A percentile compares a stretch with the other conserved stretches of the same genome.
These are phyloP conservation scores for Pogona vitticeps DNA, from an alignment of 2,113 vertebrate genomes.

Conservation along the genomic window DNA sequence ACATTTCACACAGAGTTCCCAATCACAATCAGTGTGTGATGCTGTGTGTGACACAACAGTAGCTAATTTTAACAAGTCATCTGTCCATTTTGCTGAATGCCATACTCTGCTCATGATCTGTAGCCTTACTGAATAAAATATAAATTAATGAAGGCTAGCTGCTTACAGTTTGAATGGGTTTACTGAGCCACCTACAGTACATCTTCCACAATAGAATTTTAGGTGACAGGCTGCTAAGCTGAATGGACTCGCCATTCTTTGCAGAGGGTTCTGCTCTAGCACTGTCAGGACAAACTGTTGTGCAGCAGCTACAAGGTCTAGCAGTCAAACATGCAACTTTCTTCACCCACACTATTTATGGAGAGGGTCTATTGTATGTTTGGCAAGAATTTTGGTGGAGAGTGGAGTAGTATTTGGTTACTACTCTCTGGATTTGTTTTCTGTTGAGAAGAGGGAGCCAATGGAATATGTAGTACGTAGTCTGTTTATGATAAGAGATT, in stretches of 20 bases:
- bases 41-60: not conserved
- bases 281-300: not conserved
- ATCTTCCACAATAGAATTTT: not conserved
- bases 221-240: not conserved
- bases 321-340: not conserved
- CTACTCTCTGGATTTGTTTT: not conserved
- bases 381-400: not conserved
- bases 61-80: not conserved
- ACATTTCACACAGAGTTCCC: not conserved
- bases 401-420: not conserved
- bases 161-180: not conserved
- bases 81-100: not conserved
- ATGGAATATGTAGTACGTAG: no score
- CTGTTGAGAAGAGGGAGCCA: not conserved
- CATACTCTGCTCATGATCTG: not conserved
- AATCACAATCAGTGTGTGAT: not conserved
- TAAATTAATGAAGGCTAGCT: not conserved
- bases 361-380: not conserved
- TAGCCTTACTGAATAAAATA: not conserved
- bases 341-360: not conserved
- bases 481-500: conserved; percentile 7
- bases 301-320: not conserved
- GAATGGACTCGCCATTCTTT: not conserved
- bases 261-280: not conserved
- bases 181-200: not conserved